Conservation (phyloP, 2,888 invertebrate genomes). For the Drosophila hamatofila region DNA sequence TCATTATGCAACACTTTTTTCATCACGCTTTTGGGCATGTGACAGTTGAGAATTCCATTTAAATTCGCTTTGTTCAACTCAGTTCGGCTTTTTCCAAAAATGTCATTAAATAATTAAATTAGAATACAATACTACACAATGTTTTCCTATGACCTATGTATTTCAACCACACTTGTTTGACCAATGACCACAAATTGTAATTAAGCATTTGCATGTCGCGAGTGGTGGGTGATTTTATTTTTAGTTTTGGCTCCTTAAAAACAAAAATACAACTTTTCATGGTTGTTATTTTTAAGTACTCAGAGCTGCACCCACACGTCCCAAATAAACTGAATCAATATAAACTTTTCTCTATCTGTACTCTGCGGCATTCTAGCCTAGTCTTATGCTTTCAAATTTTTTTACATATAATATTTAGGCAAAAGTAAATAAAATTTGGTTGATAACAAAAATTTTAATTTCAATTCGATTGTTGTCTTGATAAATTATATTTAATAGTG, state of each 20-base stretch:
- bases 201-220: slow-evolving; percentile 42
- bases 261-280: not conserved
- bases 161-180: slow-evolving; percentile 30
- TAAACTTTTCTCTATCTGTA: no score
- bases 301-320: not conserved
- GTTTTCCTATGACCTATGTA: slow-evolving; percentile 23
- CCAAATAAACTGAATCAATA: not conserved
- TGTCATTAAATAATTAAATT: slow-evolving; percentile 48
- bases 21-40: slow-evolving; percentile 22
- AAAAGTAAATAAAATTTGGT: no score
- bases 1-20: slow-evolving; percentile 28
- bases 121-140: not conserved
- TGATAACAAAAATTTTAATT: no score
- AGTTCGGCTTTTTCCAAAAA: slow-evolving; percentile 21
- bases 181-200: slow-evolving; percentile 59
- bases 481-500: no score
- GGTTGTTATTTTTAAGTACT: not conserved
- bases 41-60: slow-evolving; percentile 44
- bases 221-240: slow-evolving; percentile 1
- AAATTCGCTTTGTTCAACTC: slow-evolving; percentile 67
- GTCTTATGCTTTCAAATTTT: no score
- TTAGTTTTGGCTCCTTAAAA: not conserved
- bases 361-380: no score
- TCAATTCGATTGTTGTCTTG: no score
- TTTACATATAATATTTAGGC: no score